Evolutionary conservation across 2,113 vertebrate species (phyloP).

Genomic region (Pangasianodon gigas): DNA sequence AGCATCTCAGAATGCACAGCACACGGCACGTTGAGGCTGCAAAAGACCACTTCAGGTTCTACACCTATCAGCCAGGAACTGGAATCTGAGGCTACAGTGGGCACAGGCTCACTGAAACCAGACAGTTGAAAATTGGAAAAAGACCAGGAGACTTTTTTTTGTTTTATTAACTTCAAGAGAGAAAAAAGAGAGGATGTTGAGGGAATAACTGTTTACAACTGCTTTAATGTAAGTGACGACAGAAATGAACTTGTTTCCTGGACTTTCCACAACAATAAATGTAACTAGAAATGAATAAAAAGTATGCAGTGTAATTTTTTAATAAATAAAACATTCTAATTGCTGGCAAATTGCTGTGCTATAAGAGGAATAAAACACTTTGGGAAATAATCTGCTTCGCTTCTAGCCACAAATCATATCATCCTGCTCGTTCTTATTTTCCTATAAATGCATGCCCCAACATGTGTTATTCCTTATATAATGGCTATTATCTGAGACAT

Average conservation of each 20-base stretch:
- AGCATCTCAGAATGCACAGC: not conserved
- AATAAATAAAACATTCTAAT: no score
- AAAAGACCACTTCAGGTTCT: no score
- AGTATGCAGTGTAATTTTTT: no score
- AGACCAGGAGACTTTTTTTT: no score
- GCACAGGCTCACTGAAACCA: no score
- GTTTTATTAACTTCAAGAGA: not conserved
- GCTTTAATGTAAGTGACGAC: not conserved
- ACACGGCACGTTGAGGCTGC: no score
- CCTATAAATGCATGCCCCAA: not conserved
- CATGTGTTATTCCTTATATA: not conserved
- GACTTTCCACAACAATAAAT: not conserved
- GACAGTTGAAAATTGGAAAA: no score
- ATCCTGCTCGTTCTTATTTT: not conserved
- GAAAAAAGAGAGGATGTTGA: not conserved
- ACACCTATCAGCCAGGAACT: no score
- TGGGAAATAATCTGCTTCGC: not conserved
- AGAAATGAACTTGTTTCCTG: not conserved
- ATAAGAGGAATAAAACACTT: not conserved
- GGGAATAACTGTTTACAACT: not conserved
- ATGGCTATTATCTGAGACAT: not conserved
- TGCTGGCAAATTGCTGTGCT: not conserved
- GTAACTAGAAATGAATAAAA: no score
- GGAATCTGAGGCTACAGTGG: no score
- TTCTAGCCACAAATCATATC: not conserved